Evolutionary conservation across 2,797 vertebrate species (phyloP).

Genomic region (Jordanella pulchra): DNA sequence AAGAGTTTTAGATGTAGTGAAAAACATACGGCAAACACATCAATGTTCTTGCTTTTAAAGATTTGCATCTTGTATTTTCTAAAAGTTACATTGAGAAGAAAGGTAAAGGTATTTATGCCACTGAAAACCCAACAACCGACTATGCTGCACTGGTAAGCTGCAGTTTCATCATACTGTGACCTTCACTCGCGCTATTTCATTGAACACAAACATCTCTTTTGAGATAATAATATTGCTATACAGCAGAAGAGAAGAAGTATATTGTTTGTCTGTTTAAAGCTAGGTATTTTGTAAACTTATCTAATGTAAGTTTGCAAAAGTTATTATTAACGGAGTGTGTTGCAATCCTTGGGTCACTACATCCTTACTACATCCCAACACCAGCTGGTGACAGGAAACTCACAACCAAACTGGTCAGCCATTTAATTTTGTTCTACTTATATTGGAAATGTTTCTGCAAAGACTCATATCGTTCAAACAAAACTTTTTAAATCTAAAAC

Average conservation of each 20-base stretch:
- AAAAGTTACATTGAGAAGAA: not conserved
- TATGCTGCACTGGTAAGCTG: not conserved
- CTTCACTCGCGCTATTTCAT: not conserved
- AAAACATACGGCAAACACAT: no score
- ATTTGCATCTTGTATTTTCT: not conserved
- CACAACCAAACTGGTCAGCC: slow-evolving; percentile 12
- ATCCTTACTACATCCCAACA: not conserved
- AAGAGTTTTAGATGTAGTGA: no score
- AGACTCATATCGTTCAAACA: slow-evolving; percentile 29
- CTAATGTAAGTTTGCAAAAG: not conserved
- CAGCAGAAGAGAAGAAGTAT: not conserved
- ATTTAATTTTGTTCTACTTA: slow-evolving; percentile 3
- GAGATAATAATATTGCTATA: not conserved
- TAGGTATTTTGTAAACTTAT: no score
- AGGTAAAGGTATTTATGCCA: not conserved
- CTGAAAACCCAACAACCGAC: not conserved
- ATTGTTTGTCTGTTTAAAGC: not conserved
- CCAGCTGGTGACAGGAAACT: slow-evolving; percentile 17
- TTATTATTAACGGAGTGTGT: not conserved
- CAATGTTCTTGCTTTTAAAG: not conserved
- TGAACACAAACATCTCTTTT: not conserved
- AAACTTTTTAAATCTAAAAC: slow-evolving; percentile 13
- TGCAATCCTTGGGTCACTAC: not conserved
- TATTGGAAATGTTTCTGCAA: slow-evolving; percentile 27
- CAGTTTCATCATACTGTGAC: not conserved